These are phyloP conservation scores for Plumapathes pennacea DNA, from an alignment of 92 coral and sea anemone species.

Conservation along the genomic window DNA sequence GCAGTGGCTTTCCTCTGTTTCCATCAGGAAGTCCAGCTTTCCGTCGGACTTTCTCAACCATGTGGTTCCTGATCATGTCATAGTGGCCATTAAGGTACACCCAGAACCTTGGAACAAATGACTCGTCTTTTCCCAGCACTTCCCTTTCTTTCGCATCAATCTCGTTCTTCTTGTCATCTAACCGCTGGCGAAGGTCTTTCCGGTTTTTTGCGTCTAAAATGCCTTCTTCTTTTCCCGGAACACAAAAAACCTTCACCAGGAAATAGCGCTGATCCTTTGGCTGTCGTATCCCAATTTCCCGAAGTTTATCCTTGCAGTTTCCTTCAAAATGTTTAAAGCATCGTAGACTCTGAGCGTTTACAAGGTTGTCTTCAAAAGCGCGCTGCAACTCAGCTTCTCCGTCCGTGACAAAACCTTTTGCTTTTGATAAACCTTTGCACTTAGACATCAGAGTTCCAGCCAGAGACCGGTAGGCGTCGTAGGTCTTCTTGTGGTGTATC, in stretches of 20 bases:
- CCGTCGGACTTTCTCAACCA: conserved; percentile 22
- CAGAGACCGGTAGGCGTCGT: conserved; percentile 25
- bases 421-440: conserved; percentile 26
- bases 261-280: conserved; percentile 23
- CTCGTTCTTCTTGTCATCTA: conserved; percentile 8
- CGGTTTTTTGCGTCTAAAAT: conserved; percentile 28
- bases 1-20: conserved; percentile 20
- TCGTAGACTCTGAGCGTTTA: conserved; percentile 15
- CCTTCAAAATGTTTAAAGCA: conserved; percentile 37
- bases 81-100: conserved; percentile 3
- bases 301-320: conserved; percentile 35
- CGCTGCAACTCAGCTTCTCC: conserved; percentile 24
- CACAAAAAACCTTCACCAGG: conserved; percentile 26
- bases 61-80: conserved; percentile 22
- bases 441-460: conserved; percentile 33
- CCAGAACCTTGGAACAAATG: conserved; percentile 13
- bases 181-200: conserved; percentile 8
- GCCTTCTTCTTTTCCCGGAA: conserved; percentile 26
- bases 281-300: conserved; percentile 17
- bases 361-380: conserved; percentile 33
- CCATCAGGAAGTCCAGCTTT: conserved; percentile 15
- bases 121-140: not conserved
- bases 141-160: conserved; percentile 10
- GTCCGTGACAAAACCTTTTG: conserved; percentile 53
- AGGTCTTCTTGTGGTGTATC: conserved; percentile 56